Base-by-base conservation (phyloP, 2,797 vertebrate genomes). In the Catostomus latipinnis region DNA sequence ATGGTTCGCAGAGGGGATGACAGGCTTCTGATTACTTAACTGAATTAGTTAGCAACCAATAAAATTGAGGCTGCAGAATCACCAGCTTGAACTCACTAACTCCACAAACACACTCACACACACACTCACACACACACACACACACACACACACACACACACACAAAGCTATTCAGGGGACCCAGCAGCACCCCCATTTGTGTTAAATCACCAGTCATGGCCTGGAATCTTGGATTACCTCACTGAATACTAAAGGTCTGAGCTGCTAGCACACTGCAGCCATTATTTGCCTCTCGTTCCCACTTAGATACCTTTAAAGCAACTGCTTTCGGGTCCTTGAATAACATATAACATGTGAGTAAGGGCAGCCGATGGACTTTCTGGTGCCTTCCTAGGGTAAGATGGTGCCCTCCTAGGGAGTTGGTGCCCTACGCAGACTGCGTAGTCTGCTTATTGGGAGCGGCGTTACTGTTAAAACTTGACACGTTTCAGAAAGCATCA, bases 111-210 rank as follows among this genome's bases (percentile, higher is more conserved):
- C 34, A 34, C 34, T 4, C 34, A 34, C 34, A 34, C 34, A 34
- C 34, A 34, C 34, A 34, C 34, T 4, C 34, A 34, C 34, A 34
- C 34, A 34, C 34, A 34, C 34, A 34, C 34, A 34, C 34, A 34
- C 34, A 34, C 34, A 34, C 34, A 34, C 34, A 11, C 72, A 54
- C 45, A 48, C 62, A 52, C 60, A 61, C 50, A 73, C 69, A 74
- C 75, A 93, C 91, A 93, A 92, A 90, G 83, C 93, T 84, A 93
- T 93, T 94, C 90, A 94, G 81, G 86, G 68, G n/a, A 52, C 83
- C 88, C 86, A 8, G 86, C 89, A 73, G 72, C 18, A 82, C 87
- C 86, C 7, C 88, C 90, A 34, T 34, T 65, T n/a, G 60, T 82
- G 86, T 94, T 93, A 94, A 92, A 92, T 94, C 93, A 93, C 78